These are phyloP conservation scores for Campopleginae sp. DNA, from an alignment of 2,888 invertebrate genomes.

Conservation along the genomic window DNA sequence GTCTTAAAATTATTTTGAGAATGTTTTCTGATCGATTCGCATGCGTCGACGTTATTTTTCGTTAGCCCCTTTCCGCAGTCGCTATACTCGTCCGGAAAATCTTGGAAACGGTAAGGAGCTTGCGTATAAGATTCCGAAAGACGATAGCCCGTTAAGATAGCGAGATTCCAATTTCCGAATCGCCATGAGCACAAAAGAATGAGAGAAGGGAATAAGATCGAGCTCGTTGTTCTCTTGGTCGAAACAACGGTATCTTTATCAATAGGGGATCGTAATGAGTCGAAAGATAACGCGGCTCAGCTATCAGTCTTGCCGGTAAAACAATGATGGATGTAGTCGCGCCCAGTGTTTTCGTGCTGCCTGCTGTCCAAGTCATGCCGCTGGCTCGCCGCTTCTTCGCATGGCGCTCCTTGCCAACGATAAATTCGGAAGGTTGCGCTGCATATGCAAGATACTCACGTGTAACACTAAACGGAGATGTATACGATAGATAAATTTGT, in stretches of 20 bases:
- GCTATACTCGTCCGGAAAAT: not conserved
- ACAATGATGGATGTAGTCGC: constrained; percentile 83
- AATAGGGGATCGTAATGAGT: constrained; percentile 84
- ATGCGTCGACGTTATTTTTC: not conserved
- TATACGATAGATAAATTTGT: constrained; percentile 35
- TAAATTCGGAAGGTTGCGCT: constrained; percentile 2
- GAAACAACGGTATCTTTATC: constrained; percentile 82
- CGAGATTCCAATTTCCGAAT: constrained; percentile 82
- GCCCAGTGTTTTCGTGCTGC: constrained; percentile 78
- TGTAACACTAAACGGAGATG: not conserved
- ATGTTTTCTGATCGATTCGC: not conserved
- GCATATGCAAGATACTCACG: not conserved
- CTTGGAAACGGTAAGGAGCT: not conserved
- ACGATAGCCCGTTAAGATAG: constrained; percentile 34
- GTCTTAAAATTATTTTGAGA: too few relatives aligned
- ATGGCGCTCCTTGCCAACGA: not conserved
- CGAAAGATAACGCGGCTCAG: constrained; percentile 82
- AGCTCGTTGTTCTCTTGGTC: constrained; percentile 68
- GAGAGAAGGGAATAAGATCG: constrained; percentile 68
- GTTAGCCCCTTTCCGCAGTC: not conserved
- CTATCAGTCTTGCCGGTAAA: constrained; percentile 82
- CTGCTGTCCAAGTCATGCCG: constrained; percentile 42
- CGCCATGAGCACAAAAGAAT: constrained; percentile 62
- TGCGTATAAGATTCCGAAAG: not conserved
- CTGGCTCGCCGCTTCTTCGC: constrained; percentile 12